Conservation (phyloP, 2,113 vertebrate species). For the Antigone vipio region DNA sequence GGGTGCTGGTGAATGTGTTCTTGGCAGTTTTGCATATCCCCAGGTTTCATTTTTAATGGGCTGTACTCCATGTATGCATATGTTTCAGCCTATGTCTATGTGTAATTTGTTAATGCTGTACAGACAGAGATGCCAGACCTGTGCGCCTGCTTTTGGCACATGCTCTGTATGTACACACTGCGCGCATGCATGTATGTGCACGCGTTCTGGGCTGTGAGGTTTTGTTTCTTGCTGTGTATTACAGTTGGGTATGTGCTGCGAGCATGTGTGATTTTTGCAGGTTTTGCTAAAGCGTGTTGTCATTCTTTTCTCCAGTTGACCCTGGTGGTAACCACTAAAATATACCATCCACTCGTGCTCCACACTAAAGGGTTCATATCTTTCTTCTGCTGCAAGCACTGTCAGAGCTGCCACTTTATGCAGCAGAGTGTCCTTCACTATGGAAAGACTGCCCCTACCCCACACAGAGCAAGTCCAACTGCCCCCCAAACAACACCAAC, state of each 20-base stretch:
- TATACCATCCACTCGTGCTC: background rate
- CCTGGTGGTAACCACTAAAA: background rate
- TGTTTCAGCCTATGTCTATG: background rate
- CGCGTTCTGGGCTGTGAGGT: rapidly evolving
- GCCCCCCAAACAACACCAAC: background rate
- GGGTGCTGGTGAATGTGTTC: background rate
- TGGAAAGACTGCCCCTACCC: background rate
- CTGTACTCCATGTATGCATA: background rate
- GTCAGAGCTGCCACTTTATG: background rate
- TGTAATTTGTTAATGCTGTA: background rate
- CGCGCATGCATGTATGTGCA: rapidly evolving
- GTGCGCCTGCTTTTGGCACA: background rate
- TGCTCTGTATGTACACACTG: background rate
- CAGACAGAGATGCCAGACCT: background rate
- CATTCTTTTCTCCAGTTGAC: background rate
- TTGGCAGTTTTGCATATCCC: background rate
- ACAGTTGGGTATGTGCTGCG: rapidly evolving
- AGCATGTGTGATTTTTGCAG: rapidly evolving
- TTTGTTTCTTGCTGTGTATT: rapidly evolving
- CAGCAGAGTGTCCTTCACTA: too few species aligned
- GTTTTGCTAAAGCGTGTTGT: background rate
- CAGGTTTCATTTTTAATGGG: background rate
- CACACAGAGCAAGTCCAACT: background rate
- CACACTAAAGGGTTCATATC: background rate
- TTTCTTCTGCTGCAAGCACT: background rate